These are phyloP conservation scores for Brachirus orientalis DNA, from an alignment of 2,113 vertebrate genomes.

Conservation along the genomic window DNA sequence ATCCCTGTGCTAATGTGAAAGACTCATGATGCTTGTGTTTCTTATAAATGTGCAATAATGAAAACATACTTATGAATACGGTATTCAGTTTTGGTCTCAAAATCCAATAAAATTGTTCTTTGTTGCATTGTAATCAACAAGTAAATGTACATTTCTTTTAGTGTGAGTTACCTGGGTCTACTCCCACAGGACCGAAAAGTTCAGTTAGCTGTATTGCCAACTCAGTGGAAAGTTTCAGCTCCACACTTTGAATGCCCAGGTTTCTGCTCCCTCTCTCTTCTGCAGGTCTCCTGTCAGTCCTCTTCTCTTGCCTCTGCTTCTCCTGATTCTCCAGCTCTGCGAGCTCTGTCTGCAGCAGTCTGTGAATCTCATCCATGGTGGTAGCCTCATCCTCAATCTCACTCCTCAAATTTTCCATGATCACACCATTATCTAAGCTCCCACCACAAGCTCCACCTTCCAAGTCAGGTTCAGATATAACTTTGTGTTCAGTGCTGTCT, in stretches of 20 bases:
- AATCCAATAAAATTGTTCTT: neutral
- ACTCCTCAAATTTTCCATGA: slow-evolving; percentile 14
- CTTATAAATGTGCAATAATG: neutral
- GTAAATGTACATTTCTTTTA: neutral
- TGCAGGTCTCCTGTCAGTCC: slow-evolving; percentile 1
- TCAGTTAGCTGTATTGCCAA: slow-evolving; percentile 93
- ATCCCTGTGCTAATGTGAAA: too few relatives aligned
- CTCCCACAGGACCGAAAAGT: slow-evolving; percentile 94
- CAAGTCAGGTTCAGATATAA: neutral
- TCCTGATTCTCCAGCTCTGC: slow-evolving; percentile 65
- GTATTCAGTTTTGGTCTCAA: neutral
- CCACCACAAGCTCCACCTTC: slow-evolving; percentile 9
- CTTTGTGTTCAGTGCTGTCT: slow-evolving; percentile 6
- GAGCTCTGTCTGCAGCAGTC: slow-evolving; percentile 63
- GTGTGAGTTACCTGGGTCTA: slow-evolving; percentile 89
- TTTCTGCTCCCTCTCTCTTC: slow-evolving; percentile 46
- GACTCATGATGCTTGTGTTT: too few relatives aligned
- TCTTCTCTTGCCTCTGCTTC: slow-evolving; percentile 31
- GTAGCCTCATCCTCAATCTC: slow-evolving; percentile 44
- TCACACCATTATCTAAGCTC: slow-evolving; percentile 18
- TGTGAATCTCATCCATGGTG: slow-evolving; percentile 57
- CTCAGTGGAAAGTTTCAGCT: slow-evolving; percentile 91
- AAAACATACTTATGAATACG: neutral
- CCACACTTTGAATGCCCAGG: slow-evolving; percentile 89
- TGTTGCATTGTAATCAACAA: too few relatives aligned